Base-by-base conservation (phyloP, 2,113 vertebrate genomes). In the Psittacula cyanocephala region DNA sequence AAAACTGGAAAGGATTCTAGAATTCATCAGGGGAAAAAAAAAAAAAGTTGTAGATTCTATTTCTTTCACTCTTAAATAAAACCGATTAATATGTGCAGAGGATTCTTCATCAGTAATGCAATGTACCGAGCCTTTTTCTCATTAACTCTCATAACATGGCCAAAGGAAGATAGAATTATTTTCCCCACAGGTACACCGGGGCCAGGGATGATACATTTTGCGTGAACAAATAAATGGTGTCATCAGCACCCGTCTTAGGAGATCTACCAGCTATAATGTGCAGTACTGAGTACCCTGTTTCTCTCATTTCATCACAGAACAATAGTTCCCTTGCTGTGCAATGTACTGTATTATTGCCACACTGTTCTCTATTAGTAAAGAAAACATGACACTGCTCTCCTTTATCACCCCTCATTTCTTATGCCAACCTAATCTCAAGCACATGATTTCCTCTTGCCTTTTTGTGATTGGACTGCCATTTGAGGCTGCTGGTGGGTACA, bases 301-400 rank as follows among this genome's bases (percentile, higher is more conserved):
- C 78, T 95, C 74, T 93, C 59, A 63, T 3, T 88, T 93, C 81
- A 68, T 43, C 49, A 80, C 79, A 69, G 92, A 90, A 74, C 59
- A 80, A 37, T 33, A 68, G 50, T 93, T 88, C 57, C 44, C 9
- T 47, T 47, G 29, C 82, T 91, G 79, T 72, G 72, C 84, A 70
- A 44, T 19, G 20, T 84, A 50, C 87, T 53, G 52, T 57, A 9
- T 95, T 94, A 86, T 68, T 94, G 93, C 91, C 95, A 67, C 53
- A 19, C 68, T 81, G 83, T 70, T 79, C 74, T 67, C 43, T 47
- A 17, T 59, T 37, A 47, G 52, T 76, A 79, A 91, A 50, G 71
- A 74, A 81, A 82, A 60, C 3, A 3, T 39, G 49, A n/a, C 50
- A 5, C 20, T 37, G 72, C 31, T 64, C 60, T 89, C 52, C 62